These are phyloP conservation scores for Knipowitschia caucasica DNA, from an alignment of 2,797 vertebrate genomes.

Conservation along the genomic window DNA sequence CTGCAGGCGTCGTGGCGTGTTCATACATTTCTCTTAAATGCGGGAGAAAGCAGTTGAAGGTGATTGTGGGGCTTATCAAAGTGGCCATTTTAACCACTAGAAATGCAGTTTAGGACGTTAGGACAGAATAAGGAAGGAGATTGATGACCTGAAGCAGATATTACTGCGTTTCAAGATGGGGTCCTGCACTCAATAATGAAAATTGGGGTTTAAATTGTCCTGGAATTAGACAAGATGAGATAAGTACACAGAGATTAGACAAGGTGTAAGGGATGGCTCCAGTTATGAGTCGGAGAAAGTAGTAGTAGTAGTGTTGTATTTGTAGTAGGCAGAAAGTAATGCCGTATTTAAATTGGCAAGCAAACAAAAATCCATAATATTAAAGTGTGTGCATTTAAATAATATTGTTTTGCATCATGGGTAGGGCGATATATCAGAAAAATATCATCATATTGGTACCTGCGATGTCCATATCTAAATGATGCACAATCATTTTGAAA, in stretches of 20 bases:
- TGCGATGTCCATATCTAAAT: too few relatives aligned
- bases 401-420: too few relatives aligned
- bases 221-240: not conserved
- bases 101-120: not conserved
- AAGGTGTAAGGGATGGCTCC: not conserved
- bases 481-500: too few relatives aligned
- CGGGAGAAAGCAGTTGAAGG: not conserved
- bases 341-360: too few relatives aligned
- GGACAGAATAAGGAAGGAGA: not conserved
- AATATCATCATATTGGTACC: too few relatives aligned
- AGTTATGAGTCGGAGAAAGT: too few relatives aligned
- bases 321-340: too few relatives aligned
- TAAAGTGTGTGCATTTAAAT: too few relatives aligned
- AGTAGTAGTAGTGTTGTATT: too few relatives aligned
- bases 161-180: constrained; percentile 2
- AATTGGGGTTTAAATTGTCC: not conserved
- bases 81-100: not conserved
- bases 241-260: not conserved
- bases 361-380: too few relatives aligned
- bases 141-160: constrained; percentile 11
- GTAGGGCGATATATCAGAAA: too few relatives aligned
- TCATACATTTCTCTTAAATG: not conserved
- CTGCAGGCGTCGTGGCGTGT: not conserved
- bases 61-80: constrained; percentile 9
- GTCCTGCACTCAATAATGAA: constrained; percentile 1